Evolutionary conservation across 37 sponge, comb jelly and placozoan genomes (phyloP).

Genomic region (Ianthella basta): DNA sequence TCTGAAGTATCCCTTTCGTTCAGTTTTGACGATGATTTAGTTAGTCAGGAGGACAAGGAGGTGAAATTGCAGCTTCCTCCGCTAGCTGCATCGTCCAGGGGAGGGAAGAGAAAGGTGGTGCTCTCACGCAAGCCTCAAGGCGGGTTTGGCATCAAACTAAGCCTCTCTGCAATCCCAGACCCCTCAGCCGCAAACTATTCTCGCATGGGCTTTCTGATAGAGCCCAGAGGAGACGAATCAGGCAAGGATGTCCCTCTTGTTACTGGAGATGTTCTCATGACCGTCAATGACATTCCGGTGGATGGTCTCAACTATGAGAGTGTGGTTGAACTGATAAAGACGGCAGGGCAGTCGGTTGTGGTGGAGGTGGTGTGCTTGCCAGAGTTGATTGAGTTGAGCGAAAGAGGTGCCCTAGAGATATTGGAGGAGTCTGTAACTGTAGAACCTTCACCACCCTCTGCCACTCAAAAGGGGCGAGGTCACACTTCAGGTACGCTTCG

Average conservation of each 20-base stretch:
- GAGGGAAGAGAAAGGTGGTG: constrained; percentile 44
- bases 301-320: constrained; percentile 76
- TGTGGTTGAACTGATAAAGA: constrained; percentile 90
- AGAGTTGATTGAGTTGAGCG: constrained; percentile 81
- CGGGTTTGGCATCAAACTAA: constrained; percentile 83
- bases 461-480: not conserved
- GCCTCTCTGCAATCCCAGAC: constrained; percentile 71
- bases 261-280: constrained; percentile 88
- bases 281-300: constrained; percentile 89
- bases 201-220: constrained; percentile 71
- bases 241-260: constrained; percentile 66
- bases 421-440: not conserved
- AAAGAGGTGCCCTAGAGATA: constrained; percentile 68
- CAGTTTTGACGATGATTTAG: not conserved
- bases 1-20: not conserved
- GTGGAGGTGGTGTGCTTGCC: constrained; percentile 81
- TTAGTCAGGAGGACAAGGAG: constrained; percentile 28
- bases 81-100: constrained; percentile 43
- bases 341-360: constrained; percentile 59
- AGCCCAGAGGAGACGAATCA: constrained; percentile 55
- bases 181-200: constrained; percentile 71
- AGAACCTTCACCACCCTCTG: not conserved
- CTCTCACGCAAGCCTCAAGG: constrained; percentile 57
- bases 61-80: constrained; percentile 68
- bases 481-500: constrained; percentile 2